Evolutionary conservation across 2,888 invertebrate genomes (phyloP), one percentile per base, ranked within the genome.

Genomic region (Helicoverpa assulta): DNA sequence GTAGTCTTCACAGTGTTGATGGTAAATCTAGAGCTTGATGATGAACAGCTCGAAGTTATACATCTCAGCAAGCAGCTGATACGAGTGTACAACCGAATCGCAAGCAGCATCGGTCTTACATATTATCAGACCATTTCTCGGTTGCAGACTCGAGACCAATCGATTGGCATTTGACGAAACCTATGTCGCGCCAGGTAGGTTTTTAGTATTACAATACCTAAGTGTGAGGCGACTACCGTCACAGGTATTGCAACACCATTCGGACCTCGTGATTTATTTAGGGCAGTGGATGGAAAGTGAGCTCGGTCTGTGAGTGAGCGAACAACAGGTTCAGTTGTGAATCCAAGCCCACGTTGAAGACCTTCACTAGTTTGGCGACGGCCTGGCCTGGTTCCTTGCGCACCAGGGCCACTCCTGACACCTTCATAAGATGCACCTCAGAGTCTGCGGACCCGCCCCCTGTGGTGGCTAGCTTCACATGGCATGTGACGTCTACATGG

Each of bases 331-430:
- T 97, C 80, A 97, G 89, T 87, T 97, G 97, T 0, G 97, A 97
- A 89, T 97, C 97, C 81, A 97, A 91, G 76, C 97, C 97, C 63
- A 97, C 96, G 87, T 97, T 97, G 90, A 96, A 97, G 40, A 97
- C 96, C 86, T 96, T 95, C 7, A 96, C 86, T 1, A 97, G 92
- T 56, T 94, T 94, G 0, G 97, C 97, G 50, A 92, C 90, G 3
- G 94, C 88, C 75, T 95, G 91, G n/a, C 94, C 94, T 0, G 97
- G 96, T 56, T 96, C 96, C 84, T 97, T 97, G 65, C 96, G 94
- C 5, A 97, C 95, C 0, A 97, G 91, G 0, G 97, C 97, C 16
- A 97, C 96, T 55, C 97, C 97, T 14, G 97, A 97, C 5, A 97
- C 97, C 83, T 97, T 95, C 97, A 97, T 97, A 0, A 97, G 91